phyloP scores from a whole-genome alignment of 2,888 invertebrate genomes.

The Platycheirus rosarum region DNA sequence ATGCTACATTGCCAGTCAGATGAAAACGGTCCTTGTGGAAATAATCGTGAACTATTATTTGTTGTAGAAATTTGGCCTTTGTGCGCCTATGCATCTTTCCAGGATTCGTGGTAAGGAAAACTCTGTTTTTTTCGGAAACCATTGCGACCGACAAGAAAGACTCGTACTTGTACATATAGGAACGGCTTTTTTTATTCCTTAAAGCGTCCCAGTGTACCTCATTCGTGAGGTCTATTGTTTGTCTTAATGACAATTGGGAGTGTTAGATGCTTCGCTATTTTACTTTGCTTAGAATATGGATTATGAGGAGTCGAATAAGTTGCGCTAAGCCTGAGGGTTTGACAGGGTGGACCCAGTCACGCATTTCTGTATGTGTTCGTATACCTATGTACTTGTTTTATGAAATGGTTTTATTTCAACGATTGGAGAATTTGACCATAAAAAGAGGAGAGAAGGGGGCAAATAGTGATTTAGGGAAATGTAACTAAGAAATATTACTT shows the following conservation, averaged over 20 bases:
- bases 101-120: conserved; percentile 31
- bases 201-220: conserved; percentile 17
- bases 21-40: conserved; percentile 34
- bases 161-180: conserved; percentile 6
- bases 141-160: conserved; percentile 32
- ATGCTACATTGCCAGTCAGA: conserved; percentile 26
- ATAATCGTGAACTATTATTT: conserved; percentile 66
- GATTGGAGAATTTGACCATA: too few relatives aligned
- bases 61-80: conserved; percentile 52
- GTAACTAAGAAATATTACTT: too few relatives aligned
- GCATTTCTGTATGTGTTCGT: conserved; percentile 36
- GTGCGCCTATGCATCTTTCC: conserved; percentile 13
- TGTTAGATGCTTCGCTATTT: conserved; percentile 54
- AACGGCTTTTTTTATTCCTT: conserved; percentile 20
- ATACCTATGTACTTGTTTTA: conserved; percentile 17
- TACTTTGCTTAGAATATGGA: conserved; percentile 54
- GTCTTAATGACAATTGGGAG: conserved; percentile 73
- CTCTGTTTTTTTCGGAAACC: conserved; percentile 16
- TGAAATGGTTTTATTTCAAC: too few relatives aligned
- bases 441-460: too few relatives aligned
- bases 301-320: conserved; percentile 53
- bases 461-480: too few relatives aligned
- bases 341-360: conserved; percentile 64
- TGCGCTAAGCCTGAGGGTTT: conserved; percentile 35
- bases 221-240: conserved; percentile 72